Conservation (phyloP, 1,140 invertebrate genomes). For the Drosophila jambulina region DNA sequence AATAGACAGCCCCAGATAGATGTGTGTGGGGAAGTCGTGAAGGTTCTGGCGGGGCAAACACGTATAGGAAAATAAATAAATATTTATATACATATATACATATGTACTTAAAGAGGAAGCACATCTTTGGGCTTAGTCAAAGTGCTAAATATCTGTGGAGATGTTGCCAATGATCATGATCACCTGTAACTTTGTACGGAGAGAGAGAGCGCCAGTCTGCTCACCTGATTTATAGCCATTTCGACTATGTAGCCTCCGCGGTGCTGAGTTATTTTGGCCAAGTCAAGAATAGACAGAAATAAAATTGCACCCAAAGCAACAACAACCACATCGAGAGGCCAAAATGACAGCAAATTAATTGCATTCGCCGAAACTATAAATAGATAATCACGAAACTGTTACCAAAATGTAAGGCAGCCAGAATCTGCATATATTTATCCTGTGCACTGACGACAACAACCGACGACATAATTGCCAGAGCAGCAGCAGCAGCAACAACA, state of each 20-base stretch:
- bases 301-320: conserved; percentile 26
- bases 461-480: conserved; percentile 46
- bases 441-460: conserved; percentile 50
- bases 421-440: not conserved
- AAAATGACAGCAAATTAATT: conserved; percentile 68
- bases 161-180: not conserved
- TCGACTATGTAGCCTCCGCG: conserved; percentile 14
- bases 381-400: conserved; percentile 53
- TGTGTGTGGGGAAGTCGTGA: conserved; percentile 41
- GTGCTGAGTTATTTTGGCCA: conserved; percentile 33
- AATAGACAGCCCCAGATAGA: conserved; percentile 30
- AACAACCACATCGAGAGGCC: conserved; percentile 20
- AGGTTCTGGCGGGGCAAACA: conserved; percentile 14
- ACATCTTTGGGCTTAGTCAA: conserved; percentile 7
- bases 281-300: conserved; percentile 49
- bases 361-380: conserved; percentile 52
- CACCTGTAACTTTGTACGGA: conserved; percentile 35
- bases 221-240: conserved; percentile 43
- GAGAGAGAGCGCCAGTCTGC: not conserved
- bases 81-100: not conserved
- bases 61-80: conserved; percentile 2
- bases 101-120: not conserved
- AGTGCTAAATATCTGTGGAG: conserved; percentile 18
- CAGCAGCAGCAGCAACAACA: not conserved
- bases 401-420: conserved; percentile 49